A percentile compares a stretch with the other conserved stretches of the same genome.
Evolutionary conservation across 2,888 invertebrate genomes (phyloP).

Genomic region (Neoaliturus tenellus): DNA sequence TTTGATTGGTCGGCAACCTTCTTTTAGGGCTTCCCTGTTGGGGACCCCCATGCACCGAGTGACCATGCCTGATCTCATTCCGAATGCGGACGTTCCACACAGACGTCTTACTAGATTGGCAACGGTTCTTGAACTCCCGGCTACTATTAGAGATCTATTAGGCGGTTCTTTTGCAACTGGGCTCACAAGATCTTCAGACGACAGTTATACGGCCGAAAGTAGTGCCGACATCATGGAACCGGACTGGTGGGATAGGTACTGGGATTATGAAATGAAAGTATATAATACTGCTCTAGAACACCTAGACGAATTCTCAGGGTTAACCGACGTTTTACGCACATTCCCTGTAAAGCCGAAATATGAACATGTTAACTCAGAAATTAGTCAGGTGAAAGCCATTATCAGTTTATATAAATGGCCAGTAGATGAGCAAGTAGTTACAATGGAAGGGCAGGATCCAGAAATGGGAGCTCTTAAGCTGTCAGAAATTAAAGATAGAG

Average conservation of each 20-base stretch:
- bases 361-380: background rate
- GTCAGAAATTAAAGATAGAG: slow-evolving; percentile 78
- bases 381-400: background rate
- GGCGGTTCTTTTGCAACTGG: background rate
- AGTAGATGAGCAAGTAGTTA: slow-evolving; percentile 72
- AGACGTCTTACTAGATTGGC: background rate
- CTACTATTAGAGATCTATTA: background rate
- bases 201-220: background rate
- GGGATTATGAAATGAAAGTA: background rate
- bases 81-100: background rate
- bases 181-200: background rate
- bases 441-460: slow-evolving; percentile 75
- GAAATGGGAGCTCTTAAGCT: slow-evolving; percentile 77
- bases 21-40: background rate
- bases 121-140: background rate
- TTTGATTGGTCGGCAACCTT: background rate
- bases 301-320: slow-evolving; percentile 22
- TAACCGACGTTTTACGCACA: slow-evolving; percentile 44
- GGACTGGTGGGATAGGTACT: slow-evolving; percentile 77
- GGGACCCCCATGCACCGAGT: background rate
- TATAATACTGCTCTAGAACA: slow-evolving; percentile 17
- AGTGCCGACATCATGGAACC: slow-evolving; percentile 70
- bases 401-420: slow-evolving; percentile 67
- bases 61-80: background rate
- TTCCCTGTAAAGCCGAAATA: slow-evolving; percentile 9